Base-by-base conservation (phyloP, 64 coral and sea anemone genomes). In the Actinia tenebrosa region DNA sequence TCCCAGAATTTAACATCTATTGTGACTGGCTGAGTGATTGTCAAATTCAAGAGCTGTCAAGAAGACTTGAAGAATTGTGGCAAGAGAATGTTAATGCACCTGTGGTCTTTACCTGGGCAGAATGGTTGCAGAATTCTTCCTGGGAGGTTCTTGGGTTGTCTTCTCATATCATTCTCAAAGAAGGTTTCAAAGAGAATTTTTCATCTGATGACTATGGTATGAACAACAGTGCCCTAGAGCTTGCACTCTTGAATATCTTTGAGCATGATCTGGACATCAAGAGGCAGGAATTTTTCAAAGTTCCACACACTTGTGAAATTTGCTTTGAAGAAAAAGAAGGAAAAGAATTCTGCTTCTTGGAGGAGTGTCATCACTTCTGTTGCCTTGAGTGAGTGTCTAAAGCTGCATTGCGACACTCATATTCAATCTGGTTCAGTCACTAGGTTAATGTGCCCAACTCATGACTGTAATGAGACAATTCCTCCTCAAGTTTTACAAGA, bases 261-360 rank as follows among this genome's bases (percentile, higher is more conserved):
- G 88, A 99, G 54, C 59, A 93, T 59, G 96, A 99, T 83, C 55
- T 99, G 79, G 91, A 95, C 16, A 86, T 92, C 69, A 78, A 90
- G 61, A 84, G 88, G 80, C 79, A 86, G 83, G 82, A 86, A 53
- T 95, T 99, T 79, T 56, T 77, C 78, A 89, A 91, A 55, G 77
- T 19, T 1, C 82, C 2, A 16, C 96, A 99, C 78, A 88, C 80
- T 64, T 99, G 96, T 88, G 82, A 99, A 45, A 90, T 99, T 80
- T 99, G 96, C 71, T 90, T 95, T 83, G 96, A 99, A 55, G 91
- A 92, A 81, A 92, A 89, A 81, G 83, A 93, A 77, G 96, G 93
- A 0, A 45, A 18, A 54, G 89, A 88, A 45, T 99, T 99, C 87
- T 90, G 91, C 19, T 95, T 95, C 66, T 85, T 99, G 53, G 89